phyloP scores from a whole-genome alignment of 2,113 vertebrate species.

The Geococcyx californianus region DNA sequence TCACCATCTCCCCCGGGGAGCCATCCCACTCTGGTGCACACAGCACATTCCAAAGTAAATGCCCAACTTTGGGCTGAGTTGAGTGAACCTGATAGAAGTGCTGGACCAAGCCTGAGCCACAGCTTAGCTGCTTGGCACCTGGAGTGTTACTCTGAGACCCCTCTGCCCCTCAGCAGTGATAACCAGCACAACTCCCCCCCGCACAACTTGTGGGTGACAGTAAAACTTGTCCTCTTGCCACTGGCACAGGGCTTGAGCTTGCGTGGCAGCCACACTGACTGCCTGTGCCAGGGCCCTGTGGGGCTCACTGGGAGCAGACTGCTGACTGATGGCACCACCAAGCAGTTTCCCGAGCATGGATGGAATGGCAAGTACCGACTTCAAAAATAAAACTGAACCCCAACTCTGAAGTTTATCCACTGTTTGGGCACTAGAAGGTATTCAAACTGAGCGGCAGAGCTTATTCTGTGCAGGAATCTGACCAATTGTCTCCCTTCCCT shows the following conservation, averaged over 20 bases:
- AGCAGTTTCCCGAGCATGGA: background rate
- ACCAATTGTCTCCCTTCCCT: constrained; percentile 50
- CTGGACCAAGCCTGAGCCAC: background rate
- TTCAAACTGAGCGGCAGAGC: background rate
- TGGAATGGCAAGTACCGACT: background rate
- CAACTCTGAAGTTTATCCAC: background rate
- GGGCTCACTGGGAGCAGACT: background rate
- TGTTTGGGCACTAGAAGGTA: background rate
- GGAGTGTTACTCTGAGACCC: background rate
- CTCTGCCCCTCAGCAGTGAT: background rate
- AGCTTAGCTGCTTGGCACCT: background rate
- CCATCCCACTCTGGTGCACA: background rate
- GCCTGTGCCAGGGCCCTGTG: background rate
- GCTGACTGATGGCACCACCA: background rate
- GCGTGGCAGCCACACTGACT: fast-evolving
- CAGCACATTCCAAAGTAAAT: background rate
- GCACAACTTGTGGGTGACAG: background rate
- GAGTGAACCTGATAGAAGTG: background rate
- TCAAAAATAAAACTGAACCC: background rate
- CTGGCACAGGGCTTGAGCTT: background rate
- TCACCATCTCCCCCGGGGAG: background rate
- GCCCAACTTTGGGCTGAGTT: background rate
- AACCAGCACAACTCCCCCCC: background rate
- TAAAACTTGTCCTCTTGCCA: fast-evolving
- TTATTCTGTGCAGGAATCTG: constrained; percentile 42